phyloP scores from a whole-genome alignment of 2,113 vertebrate genomes.

The Thinocorus orbignyianus region DNA sequence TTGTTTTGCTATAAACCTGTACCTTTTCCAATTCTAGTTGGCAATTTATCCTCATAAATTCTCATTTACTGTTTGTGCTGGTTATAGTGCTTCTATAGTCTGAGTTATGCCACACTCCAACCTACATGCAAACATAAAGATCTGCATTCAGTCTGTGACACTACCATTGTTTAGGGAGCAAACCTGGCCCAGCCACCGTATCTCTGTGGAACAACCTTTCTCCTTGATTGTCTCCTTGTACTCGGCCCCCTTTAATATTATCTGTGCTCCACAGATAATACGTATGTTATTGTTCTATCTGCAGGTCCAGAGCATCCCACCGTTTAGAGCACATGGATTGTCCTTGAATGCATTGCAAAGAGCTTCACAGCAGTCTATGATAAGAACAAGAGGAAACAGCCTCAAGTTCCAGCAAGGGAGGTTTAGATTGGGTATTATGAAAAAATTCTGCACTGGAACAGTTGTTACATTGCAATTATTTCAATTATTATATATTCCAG shows the following conservation, averaged over 20 bases:
- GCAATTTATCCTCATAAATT: neutral
- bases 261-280: neutral
- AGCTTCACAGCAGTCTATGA: neutral
- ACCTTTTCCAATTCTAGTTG: neutral
- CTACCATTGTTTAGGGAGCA: neutral
- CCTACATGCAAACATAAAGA: neutral
- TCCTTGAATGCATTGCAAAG: neutral
- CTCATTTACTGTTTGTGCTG: neutral
- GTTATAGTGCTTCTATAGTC: neutral
- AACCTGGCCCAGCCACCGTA: neutral
- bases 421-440: neutral
- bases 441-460: neutral
- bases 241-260: neutral
- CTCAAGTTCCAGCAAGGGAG: neutral
- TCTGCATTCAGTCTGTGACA: rapidly evolving
- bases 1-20: neutral
- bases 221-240: neutral
- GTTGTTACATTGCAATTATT: no score
- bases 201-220: neutral
- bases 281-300: neutral
- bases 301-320: neutral
- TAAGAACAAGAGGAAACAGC: neutral
- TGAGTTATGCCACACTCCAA: neutral
- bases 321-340: neutral
- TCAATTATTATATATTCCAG: no score